phyloP scores from a whole-genome alignment of 2,888 invertebrate genomes.

The Dusona sp. region DNA sequence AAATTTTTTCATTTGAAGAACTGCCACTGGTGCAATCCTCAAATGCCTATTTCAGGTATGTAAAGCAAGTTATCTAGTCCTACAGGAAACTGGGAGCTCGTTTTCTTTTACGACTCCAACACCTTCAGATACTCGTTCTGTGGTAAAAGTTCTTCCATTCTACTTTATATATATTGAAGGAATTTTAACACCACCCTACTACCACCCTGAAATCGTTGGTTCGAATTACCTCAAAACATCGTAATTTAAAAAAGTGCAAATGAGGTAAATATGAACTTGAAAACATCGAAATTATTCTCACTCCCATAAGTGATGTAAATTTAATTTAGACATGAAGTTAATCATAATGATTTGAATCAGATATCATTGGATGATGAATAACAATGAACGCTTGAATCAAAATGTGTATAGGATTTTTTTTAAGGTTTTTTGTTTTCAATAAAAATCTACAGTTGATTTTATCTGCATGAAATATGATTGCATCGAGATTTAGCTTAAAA shows the following conservation, averaged over 20 bases:
- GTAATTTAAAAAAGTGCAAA: not conserved
- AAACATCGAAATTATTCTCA: not conserved
- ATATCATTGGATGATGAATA: no score
- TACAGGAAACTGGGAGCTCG: not conserved
- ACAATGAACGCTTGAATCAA: no score
- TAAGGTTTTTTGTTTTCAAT: no score
- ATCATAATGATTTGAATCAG: not conserved
- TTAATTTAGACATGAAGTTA: no score
- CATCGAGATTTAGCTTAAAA: no score
- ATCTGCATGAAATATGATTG: no score
- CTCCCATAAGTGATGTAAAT: no score
- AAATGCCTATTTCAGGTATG: not conserved
- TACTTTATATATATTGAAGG: not conserved
- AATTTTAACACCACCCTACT: not conserved
- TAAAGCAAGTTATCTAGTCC: conserved; percentile 5
- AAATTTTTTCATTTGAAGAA: not conserved
- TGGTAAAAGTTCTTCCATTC: not conserved
- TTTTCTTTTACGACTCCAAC: not conserved
- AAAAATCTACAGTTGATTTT: no score
- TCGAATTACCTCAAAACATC: not conserved
- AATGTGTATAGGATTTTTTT: no score
- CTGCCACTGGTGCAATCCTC: not conserved
- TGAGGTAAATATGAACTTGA: not conserved
- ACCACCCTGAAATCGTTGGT: not conserved
- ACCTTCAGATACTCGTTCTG: not conserved